Evolutionary conservation across 2,888 invertebrate species (phyloP).

Genomic region (Xanthia togata): DNA sequence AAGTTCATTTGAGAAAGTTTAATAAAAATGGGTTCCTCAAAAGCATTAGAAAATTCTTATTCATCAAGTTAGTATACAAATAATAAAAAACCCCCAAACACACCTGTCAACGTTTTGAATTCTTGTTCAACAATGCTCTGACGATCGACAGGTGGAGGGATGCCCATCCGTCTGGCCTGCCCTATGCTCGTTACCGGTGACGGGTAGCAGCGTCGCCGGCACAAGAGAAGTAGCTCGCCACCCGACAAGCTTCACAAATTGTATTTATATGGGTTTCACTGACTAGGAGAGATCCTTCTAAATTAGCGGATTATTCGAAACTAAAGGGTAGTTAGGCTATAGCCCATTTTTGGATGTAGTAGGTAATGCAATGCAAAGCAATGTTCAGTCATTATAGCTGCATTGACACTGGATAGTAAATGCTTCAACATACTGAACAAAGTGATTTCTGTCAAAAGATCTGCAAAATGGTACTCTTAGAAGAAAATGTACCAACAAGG

Average conservation of each 20-base stretch:
- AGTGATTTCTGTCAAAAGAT: not conserved
- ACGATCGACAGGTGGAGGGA: slow-evolving; percentile 50
- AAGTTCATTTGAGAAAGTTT: not conserved
- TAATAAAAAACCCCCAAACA: not conserved
- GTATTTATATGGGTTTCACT: slow-evolving; percentile 29
- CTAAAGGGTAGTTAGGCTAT: slow-evolving; percentile 7
- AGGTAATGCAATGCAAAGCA: not conserved
- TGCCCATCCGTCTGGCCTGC: slow-evolving; percentile 54
- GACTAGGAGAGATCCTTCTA: not conserved
- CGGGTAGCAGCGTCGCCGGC: slow-evolving; percentile 56
- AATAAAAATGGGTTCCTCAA: not conserved
- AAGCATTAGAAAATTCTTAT: not conserved
- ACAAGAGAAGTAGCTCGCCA: slow-evolving; percentile 50
- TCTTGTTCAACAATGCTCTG: slow-evolving; percentile 49
- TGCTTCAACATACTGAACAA: slow-evolving; percentile 11
- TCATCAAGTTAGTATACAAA: not conserved
- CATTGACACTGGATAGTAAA: slow-evolving; percentile 4
- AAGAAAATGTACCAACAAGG: not conserved
- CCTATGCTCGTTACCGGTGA: slow-evolving; percentile 52
- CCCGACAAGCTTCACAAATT: slow-evolving; percentile 33
- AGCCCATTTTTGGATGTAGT: not conserved
- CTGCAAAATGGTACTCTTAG: slow-evolving; percentile 8
- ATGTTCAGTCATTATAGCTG: not conserved
- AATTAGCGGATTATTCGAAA: slow-evolving; percentile 6
- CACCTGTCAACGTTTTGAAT: slow-evolving; percentile 44